Percentiles rank a stretch among this genome's conserved stretches.
Evolutionary conservation across 2,888 invertebrate genomes (phyloP).

Genomic region (Parasteatoda lunata): DNA sequence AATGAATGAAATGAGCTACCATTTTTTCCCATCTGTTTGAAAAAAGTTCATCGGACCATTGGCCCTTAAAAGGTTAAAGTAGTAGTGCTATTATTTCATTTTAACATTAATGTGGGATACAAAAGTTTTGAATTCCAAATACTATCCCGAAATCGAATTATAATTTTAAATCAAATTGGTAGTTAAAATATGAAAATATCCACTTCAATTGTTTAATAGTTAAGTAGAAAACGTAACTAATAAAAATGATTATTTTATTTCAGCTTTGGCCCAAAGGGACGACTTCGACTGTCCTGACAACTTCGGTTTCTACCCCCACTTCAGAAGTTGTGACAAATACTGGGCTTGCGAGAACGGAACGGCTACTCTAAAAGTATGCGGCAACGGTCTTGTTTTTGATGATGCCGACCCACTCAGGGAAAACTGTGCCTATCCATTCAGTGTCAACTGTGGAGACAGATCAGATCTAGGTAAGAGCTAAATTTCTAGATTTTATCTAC

Average conservation of each 20-base stretch:
- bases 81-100: too few species aligned
- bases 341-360: constrained; percentile 94
- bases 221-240: too few species aligned
- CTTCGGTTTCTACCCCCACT: constrained; percentile 94
- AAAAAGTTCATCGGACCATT: too few species aligned
- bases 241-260: not conserved
- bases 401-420: constrained; percentile 91
- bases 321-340: constrained; percentile 92
- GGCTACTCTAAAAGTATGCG: constrained; percentile 92
- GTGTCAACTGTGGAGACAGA: constrained; percentile 93
- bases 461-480: constrained; percentile 82
- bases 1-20: too few species aligned
- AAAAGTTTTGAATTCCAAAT: too few species aligned
- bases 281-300: constrained; percentile 93
- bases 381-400: constrained; percentile 94
- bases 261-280: constrained; percentile 43
- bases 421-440: constrained; percentile 96
- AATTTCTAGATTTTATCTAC: not conserved
- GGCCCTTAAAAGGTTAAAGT: too few species aligned
- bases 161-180: too few species aligned
- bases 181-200: too few species aligned
- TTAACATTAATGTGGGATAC: too few species aligned
- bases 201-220: too few species aligned
- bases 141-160: too few species aligned
- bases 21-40: too few species aligned